phyloP scores from a whole-genome alignment of 2,888 invertebrate species.

The Halocaridina rubra region DNA sequence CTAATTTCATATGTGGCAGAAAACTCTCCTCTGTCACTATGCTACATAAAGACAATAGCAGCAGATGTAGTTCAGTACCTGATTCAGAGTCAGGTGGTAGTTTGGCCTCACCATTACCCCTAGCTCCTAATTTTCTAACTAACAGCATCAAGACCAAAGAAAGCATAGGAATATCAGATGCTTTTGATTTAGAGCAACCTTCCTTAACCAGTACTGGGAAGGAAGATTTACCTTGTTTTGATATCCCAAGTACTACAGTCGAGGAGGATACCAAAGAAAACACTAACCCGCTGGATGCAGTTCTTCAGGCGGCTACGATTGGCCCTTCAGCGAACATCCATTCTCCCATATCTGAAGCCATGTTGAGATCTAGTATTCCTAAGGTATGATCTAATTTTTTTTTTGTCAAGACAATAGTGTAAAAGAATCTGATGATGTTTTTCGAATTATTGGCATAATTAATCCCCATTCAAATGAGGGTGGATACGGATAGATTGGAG shows the following conservation, averaged over 20 bases:
- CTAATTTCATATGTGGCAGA: background rate
- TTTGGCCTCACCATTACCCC: conserved; percentile 15
- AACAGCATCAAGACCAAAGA: conserved; percentile 22
- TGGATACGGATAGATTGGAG: no score
- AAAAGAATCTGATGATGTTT: no score
- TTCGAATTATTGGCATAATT: no score
- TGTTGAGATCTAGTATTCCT: conserved; percentile 41
- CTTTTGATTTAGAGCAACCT: background rate
- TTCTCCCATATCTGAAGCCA: conserved; percentile 46
- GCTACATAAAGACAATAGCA: background rate
- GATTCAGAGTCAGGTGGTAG: background rate
- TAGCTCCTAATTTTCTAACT: conserved; percentile 3
- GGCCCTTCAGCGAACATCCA: conserved; percentile 22
- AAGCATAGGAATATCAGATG: background rate
- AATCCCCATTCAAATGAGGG: no score
- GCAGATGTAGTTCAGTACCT: background rate
- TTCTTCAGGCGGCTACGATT: conserved; percentile 23
- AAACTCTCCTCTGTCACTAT: background rate
- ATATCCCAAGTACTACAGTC: background rate
- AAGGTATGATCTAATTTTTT: no score
- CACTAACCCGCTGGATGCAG: conserved; percentile 8
- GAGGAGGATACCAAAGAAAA: conserved; percentile 18
- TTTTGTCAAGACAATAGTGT: no score
- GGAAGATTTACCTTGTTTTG: background rate
- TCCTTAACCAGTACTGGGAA: background rate